A percentile compares a stretch with the other conserved stretches of the same genome.
Evolutionary conservation across 2,888 invertebrate species (phyloP).

Genomic region (Dolomedes plantarius): DNA sequence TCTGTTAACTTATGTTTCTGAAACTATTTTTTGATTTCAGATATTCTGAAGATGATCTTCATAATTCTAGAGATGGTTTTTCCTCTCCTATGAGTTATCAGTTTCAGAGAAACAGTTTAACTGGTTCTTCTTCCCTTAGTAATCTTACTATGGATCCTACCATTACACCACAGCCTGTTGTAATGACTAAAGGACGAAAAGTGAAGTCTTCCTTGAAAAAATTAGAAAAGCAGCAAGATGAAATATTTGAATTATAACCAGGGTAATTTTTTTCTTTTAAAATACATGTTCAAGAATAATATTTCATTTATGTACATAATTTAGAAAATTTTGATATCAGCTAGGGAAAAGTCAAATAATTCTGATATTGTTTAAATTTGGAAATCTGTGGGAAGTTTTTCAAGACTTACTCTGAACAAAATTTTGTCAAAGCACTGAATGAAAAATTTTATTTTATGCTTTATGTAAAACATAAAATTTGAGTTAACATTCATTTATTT

Average conservation of each 20-base stretch:
- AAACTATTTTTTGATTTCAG: slow-evolving; percentile 19
- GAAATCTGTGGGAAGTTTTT: no score
- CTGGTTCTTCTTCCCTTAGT: slow-evolving; percentile 67
- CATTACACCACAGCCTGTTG: slow-evolving; percentile 73
- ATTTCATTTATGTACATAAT: neutral
- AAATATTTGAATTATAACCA: slow-evolving; percentile 91
- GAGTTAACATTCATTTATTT: no score
- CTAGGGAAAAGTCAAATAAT: no score
- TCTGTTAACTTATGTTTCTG: no score
- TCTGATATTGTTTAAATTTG: no score
- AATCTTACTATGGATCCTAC: slow-evolving; percentile 63
- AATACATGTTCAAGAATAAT: no score
- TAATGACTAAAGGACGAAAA: slow-evolving; percentile 87
- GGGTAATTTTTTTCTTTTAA: slow-evolving; percentile 1
- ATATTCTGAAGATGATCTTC: slow-evolving; percentile 69
- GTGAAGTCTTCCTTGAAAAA: slow-evolving; percentile 88
- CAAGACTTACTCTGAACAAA: no score
- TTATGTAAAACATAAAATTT: no score
- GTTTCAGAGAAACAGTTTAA: slow-evolving; percentile 49
- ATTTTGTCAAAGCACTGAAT: no score
- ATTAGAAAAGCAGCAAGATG: slow-evolving; percentile 90
- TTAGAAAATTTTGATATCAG: no score
- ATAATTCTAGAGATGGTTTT: slow-evolving; percentile 58
- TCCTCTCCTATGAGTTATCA: slow-evolving; percentile 50
- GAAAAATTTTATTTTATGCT: no score